Evolutionary conservation across 2,888 invertebrate genomes (phyloP).

Genomic region (Torymus texanus): DNA sequence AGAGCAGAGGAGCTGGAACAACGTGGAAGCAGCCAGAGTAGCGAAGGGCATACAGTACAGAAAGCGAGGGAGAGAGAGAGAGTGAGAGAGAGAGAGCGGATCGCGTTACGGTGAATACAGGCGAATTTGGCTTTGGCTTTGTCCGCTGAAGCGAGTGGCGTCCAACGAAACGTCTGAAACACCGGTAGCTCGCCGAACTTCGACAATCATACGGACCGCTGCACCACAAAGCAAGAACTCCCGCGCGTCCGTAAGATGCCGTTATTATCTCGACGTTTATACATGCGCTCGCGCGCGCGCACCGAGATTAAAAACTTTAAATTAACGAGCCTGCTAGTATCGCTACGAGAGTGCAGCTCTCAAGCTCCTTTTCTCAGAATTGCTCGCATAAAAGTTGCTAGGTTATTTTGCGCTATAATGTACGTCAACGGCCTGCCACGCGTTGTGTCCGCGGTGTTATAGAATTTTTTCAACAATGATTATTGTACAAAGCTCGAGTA

Average conservation of each 20-base stretch:
- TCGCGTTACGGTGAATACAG: constrained; percentile 52
- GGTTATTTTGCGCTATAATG: too few species aligned
- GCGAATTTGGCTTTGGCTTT: constrained; percentile 63
- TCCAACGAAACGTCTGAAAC: constrained; percentile 70
- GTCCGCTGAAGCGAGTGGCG: constrained; percentile 63
- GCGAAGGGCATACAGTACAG: neutral
- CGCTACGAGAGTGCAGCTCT: neutral
- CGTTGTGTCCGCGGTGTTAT: too few species aligned
- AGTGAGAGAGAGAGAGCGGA: constrained; percentile 18
- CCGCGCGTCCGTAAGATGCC: constrained; percentile 62
- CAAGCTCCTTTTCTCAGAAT: too few species aligned
- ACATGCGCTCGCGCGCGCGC: neutral
- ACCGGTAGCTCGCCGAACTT: constrained; percentile 69
- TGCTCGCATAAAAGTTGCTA: too few species aligned
- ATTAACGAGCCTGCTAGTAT: constrained; percentile 44
- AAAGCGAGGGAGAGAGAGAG: constrained; percentile 3
- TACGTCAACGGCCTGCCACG: too few species aligned
- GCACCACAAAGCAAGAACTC: constrained; percentile 69
- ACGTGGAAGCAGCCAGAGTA: too few species aligned
- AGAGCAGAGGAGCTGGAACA: neutral
- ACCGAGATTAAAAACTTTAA: constrained; percentile 59
- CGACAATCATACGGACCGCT: constrained; percentile 73
- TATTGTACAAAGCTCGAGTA: too few species aligned
- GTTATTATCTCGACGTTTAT: constrained; percentile 63
- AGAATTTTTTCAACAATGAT: too few species aligned